Evolutionary conservation across 2,888 invertebrate genomes (phyloP).

Genomic region (Temnothorax ravouxi): DNA sequence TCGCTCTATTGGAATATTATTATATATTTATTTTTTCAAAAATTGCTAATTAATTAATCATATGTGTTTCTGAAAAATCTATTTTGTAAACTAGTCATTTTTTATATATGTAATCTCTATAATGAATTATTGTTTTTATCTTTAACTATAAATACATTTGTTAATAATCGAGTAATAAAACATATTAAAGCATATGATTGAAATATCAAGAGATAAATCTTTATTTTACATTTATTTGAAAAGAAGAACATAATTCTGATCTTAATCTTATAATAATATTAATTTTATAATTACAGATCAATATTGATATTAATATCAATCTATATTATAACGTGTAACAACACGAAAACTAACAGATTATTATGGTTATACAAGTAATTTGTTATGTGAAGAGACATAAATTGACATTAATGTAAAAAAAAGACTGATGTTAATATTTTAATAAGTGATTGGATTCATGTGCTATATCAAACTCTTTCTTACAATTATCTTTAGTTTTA

Average conservation of each 20-base stretch:
- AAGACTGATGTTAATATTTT: too few species aligned
- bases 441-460: too few species aligned
- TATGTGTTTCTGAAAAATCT: background rate
- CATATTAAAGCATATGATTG: too few species aligned
- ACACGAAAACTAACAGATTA: too few species aligned
- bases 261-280: background rate
- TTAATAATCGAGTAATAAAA: too few species aligned
- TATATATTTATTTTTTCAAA: background rate
- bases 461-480: too few species aligned
- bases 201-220: background rate
- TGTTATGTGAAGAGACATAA: too few species aligned
- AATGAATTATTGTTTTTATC: background rate
- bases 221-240: background rate
- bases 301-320: background rate
- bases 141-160: too few species aligned
- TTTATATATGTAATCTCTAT: background rate
- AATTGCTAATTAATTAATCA: background rate
- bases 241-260: background rate
- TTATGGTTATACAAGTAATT: too few species aligned
- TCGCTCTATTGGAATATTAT: background rate
- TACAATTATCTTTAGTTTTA: background rate
- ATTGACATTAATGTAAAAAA: too few species aligned
- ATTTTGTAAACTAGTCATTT: background rate
- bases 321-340: too few species aligned
- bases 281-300: background rate